Base-by-base conservation (phyloP, 2,113 vertebrate genomes). In the Spheniscus mendiculus region DNA sequence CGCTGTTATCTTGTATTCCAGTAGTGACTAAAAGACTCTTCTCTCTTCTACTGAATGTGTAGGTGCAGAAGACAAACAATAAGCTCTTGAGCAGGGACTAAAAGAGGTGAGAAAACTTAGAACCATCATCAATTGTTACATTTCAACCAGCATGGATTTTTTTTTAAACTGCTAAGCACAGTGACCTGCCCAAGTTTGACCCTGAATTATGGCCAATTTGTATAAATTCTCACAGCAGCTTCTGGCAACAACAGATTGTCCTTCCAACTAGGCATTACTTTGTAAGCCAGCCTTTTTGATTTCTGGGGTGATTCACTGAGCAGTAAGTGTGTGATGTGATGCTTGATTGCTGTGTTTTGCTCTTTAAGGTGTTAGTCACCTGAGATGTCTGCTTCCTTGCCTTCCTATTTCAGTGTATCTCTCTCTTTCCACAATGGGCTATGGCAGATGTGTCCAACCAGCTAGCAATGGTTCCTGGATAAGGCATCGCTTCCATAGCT, bases 401-500 rank as follows among this genome's bases (percentile, higher is more conserved):
- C 55, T 83, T 89, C 23, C 26, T 11, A 2, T 36, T 30, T 66
- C 4, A 0, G 8, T 44, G 34, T 50, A 15, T 38, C 38, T 44
- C 8, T 11, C 23, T 85, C 29, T 77, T 22, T 67, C 59, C 47
- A 7, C 45, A 22, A 3, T 19, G n/a, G 49, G 26, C 63, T 52
- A 6, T 38, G 44, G 15, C 49, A 81, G 3, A 45, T 6, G 3
- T 50, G 25, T 32, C 27, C 27, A 47, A 11, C 16, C 47, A 56
- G 34, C 6, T 23, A 36, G 29, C 40, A 36, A 7, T 20, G 17
- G 5, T 21, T 92, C 55, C 62, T 65, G 53, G 20, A 7, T 6
- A 36, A 78, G 47, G n/a, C 1, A 0, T 70, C 2, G 3, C 56
- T n/a, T 71, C 65, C 30, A 3, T 2, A 19, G 40, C 5, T 67